A percentile compares a stretch with the other conserved stretches of the same genome.
Conservation (phyloP, 2,888 invertebrate genomes). For the Merodon equestris region DNA sequence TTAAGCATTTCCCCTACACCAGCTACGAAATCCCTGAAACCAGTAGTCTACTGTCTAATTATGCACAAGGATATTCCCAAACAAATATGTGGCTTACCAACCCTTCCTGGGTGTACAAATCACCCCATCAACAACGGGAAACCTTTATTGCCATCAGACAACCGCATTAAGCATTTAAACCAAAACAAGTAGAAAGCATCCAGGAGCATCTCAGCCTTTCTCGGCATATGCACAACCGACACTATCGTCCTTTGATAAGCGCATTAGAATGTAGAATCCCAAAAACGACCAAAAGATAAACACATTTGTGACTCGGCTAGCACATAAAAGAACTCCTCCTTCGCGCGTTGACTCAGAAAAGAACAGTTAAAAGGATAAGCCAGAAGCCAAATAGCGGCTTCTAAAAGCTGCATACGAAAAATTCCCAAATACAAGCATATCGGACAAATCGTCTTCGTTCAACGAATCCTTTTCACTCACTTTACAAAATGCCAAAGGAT, state of each 20-base stretch:
- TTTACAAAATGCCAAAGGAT: no score
- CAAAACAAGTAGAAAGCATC: neutral
- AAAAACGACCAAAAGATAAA: slow-evolving; percentile 44
- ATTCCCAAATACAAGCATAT: slow-evolving; percentile 36
- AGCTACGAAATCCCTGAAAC: no score
- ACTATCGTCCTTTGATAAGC: slow-evolving; percentile 41
- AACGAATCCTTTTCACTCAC: slow-evolving; percentile 5
- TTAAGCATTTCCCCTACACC: no score
- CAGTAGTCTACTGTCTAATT: neutral
- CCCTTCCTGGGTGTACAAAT: no score
- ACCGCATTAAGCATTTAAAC: neutral
- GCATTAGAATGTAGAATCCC: slow-evolving; percentile 29
- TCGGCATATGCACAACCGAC: slow-evolving; percentile 13
- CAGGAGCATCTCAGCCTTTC: neutral
- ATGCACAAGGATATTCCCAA: neutral
- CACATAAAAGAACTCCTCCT: slow-evolving; percentile 31
- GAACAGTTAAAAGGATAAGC: slow-evolving; percentile 57
- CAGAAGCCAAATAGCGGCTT: slow-evolving; percentile 42
- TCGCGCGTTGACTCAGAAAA: slow-evolving; percentile 22
- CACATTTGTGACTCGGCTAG: slow-evolving; percentile 38
- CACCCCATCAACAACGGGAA: no score
- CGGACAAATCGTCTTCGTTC: slow-evolving; percentile 62
- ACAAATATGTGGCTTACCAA: no score
- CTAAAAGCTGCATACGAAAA: slow-evolving; percentile 13
- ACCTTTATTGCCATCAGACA: no score